Evolutionary conservation across 92 coral and sea anemone genomes (phyloP).

Genomic region (Virgularia gustaviana): DNA sequence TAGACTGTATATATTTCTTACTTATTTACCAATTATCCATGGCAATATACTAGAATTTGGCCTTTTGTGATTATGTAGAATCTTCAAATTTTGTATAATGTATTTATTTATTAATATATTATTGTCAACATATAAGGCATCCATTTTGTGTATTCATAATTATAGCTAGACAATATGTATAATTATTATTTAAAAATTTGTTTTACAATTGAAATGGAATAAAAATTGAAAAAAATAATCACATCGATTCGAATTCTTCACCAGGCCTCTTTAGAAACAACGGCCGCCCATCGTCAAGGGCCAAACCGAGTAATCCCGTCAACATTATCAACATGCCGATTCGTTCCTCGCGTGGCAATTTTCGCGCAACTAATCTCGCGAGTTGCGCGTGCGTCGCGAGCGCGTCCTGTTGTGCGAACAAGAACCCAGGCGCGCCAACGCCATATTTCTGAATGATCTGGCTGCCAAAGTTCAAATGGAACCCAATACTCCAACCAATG

Average conservation of each 20-base stretch:
- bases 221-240: too few relatives aligned
- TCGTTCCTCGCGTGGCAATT: conserved; percentile 14
- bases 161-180: too few relatives aligned
- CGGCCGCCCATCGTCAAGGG: conserved; percentile 22
- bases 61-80: too few relatives aligned
- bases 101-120: too few relatives aligned
- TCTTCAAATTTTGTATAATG: too few relatives aligned
- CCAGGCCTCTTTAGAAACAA: conserved; percentile 18
- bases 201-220: too few relatives aligned
- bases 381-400: conserved; percentile 40
- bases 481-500: conserved; percentile 25
- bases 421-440: conserved; percentile 37
- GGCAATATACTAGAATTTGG: too few relatives aligned
- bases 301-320: conserved; percentile 9
- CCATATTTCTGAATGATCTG: conserved; percentile 22
- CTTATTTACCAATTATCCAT: too few relatives aligned
- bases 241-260: conserved; percentile 18
- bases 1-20: too few relatives aligned
- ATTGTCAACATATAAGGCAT: too few relatives aligned
- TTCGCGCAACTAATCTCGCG: conserved; percentile 27
- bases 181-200: too few relatives aligned
- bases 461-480: conserved; percentile 17
- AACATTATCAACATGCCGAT: conserved; percentile 18
- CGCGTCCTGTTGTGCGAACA: conserved; percentile 22
- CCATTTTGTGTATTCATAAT: too few relatives aligned